Base-by-base conservation (phyloP, 2,113 vertebrate species). In the Aphelocoma coerulescens region DNA sequence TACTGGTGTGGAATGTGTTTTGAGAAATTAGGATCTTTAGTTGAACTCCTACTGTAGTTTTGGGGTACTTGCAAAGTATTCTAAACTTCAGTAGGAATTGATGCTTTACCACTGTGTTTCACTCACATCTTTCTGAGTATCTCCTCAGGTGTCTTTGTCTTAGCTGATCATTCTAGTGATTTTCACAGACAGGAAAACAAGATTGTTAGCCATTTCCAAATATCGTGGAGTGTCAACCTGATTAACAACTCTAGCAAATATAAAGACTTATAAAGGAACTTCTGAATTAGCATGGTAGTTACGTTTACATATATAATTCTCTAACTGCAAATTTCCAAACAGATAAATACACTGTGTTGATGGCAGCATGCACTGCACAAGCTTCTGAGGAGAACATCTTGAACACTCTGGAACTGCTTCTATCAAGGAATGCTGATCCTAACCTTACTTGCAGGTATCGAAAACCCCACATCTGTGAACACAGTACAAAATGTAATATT, bases 401-500 rank as follows among this genome's bases (percentile, higher is more conserved):
- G 93, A 98, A 97, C 96, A 99, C 99, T 95, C 98, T 99, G 61
- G 99, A 99, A 68, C 97, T 99, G n/a, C 98, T 99, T 39, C 98
- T 99, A 2, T 99, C 99, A 92, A 98, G 99, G 95, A 99, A 99
- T 77, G 98, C 98, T 74, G 98, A 99, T 93, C 98, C 99, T 95
- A 99, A 99, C 95, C 39, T 97, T 77, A 72, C 94, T 91, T 99
- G 98, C 98, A 99, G 98, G 99, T 99, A 98, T 33, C 13, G 22
- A 88, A 88, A 85, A 44, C 4, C 43, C 13, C 44, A 13, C 28
- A 10, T 54, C 48, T 77, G 6, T 75, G 43, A 55, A 51, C 90
- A 35, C 18, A 58, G 14, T 21, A 2, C 67, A 66, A 55, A 90
- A 61, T 52, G 32, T 73, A 39, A 14, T 77, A 16, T 32, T 88